Conservation (phyloP, 2,797 vertebrate genomes). For the Bovichtus diacanthus region DNA sequence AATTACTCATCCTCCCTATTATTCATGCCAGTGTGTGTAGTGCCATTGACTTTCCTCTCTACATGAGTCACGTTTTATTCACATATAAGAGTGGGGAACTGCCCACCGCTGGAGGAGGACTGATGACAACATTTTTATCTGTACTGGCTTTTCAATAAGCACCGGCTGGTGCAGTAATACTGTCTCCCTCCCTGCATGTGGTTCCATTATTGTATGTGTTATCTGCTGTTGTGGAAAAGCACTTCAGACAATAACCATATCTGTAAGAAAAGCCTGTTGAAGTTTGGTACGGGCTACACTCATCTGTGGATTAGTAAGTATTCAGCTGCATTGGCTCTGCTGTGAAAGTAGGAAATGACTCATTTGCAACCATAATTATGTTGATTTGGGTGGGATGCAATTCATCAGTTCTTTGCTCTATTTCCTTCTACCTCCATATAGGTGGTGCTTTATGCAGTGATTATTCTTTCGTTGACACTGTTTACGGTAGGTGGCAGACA, state of each 20-base stretch:
- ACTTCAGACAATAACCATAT: constrained; percentile 4
- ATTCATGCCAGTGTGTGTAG: constrained; percentile 28
- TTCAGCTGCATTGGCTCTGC: background rate
- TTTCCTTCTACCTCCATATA: constrained; percentile 1
- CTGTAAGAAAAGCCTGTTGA: background rate
- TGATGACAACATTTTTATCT: constrained; percentile 33
- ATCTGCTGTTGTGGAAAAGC: constrained; percentile 12
- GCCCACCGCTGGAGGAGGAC: constrained; percentile 19
- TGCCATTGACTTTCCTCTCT: constrained; percentile 41
- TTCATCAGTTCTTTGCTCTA: background rate
- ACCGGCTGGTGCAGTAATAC: background rate
- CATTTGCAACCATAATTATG: background rate
- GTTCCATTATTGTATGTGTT: background rate
- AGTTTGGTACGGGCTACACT: background rate
- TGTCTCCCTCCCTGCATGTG: background rate
- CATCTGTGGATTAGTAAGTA: constrained; percentile 6
- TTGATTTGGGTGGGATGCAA: background rate
- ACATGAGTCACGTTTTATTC: constrained; percentile 58
- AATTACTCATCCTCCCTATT: constrained; percentile 39
- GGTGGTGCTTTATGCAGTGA: background rate
- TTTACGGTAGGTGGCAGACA: constrained; percentile 1
- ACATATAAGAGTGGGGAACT: constrained; percentile 26
- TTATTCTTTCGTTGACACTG: constrained; percentile 6
- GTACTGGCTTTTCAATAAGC: constrained; percentile 37
- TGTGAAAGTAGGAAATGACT: background rate